A percentile compares a stretch with the other conserved stretches of the same genome.
Conservation (phyloP, 2,888 invertebrate species). For the Andricus quercusramuli region DNA sequence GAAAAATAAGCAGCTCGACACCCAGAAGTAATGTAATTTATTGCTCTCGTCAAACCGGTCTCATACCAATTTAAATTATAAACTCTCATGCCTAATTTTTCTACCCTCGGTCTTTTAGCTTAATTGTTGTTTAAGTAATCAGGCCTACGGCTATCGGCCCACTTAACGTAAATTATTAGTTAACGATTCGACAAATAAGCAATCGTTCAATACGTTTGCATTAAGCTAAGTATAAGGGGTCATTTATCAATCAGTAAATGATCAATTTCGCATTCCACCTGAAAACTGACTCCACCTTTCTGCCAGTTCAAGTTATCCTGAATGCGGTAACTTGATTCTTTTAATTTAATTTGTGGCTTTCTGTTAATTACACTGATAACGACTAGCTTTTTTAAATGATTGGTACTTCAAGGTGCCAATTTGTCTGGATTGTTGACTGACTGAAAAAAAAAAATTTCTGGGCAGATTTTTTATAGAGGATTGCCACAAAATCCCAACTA, state of each 20-base stretch:
- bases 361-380: neutral
- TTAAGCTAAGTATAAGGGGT: neutral
- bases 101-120: neutral
- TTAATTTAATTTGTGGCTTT: neutral
- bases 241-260: slow-evolving; percentile 23
- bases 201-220: neutral
- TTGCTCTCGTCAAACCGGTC: slow-evolving; percentile 40
- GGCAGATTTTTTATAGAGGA: neutral
- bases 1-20: slow-evolving; percentile 41
- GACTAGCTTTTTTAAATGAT: neutral
- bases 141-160: neutral
- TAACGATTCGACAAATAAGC: neutral
- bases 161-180: no score
- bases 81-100: neutral
- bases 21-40: slow-evolving; percentile 46
- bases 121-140: neutral
- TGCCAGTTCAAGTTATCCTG: neutral
- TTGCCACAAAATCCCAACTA: no score
- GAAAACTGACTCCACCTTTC: slow-evolving; percentile 1
- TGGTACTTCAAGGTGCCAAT: neutral
- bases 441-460: neutral
- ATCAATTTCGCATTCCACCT: slow-evolving; percentile 14
- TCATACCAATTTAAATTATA: slow-evolving; percentile 24
- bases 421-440: neutral
- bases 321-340: neutral